Base-by-base conservation (phyloP, 2,888 invertebrate genomes). In the Timandra comae region DNA sequence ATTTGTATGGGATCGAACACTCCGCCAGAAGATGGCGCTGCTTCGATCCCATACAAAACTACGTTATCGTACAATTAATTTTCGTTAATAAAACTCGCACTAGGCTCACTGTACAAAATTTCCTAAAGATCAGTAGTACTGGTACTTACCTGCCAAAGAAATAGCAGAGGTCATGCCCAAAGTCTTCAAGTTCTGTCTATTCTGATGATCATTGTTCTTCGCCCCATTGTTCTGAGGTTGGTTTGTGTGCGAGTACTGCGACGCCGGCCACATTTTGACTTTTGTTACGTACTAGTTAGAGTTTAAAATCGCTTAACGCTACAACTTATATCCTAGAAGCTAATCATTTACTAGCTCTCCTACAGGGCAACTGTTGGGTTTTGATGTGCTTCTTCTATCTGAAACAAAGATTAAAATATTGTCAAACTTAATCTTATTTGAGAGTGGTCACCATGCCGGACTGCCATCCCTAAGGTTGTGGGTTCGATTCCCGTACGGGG, bases 131-230 rank as follows among this genome's bases (percentile, higher is more conserved):
- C n/a, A n/a, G n/a, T n/a, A n/a, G n/a, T n/a, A n/a, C n/a, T 7
- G 5, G n/a, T 36, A 69, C 74, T 65, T 24, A 96, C 89, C 90
- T 41, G 96, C 96, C 64, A 92, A 88, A 50, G 95, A 97, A 46
- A 98, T 97, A 37, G 98, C 97, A 11, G 97, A 96, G 4, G 98
- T 98, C 91, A 98, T 96, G 34, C 98, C 98, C 63, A 94, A 63
- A 4, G 92, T 92, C 54, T 88, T 88, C 46, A 89, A 69, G 54
- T 89, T 89, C 56, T 87, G 87, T 44, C 87, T 87, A 48, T 84
- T 88, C 43, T 88, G 82, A 24, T 86, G 77, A 19, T 80, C 77
- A 56, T 84, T 86, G 6, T 62, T 47, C 55, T 79, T 79, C 27
- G 41, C 41, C 2, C 54, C 39, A 29, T 45, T 60, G 33, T 61